Conservation (phyloP, 2,797 vertebrate genomes). For the Propithecus deckenii region DNA sequence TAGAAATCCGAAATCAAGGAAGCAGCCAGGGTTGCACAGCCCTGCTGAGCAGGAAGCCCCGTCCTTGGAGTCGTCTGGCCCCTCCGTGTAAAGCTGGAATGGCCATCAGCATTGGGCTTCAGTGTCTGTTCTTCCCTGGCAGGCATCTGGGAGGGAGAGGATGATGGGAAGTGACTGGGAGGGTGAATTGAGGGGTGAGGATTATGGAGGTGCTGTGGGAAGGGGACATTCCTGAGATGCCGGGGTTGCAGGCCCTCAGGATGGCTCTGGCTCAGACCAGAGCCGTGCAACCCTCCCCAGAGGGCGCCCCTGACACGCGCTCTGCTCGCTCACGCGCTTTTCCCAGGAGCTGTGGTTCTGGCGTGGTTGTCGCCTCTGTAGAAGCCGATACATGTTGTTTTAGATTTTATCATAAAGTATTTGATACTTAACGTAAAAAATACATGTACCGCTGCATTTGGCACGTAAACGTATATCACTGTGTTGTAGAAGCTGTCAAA, state of each 20-base stretch:
- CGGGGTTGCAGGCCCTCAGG: too few species aligned
- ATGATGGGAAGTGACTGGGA: too few species aligned
- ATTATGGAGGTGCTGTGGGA: background rate
- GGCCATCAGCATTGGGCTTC: background rate
- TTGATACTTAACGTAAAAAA: background rate
- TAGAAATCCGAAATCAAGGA: background rate
- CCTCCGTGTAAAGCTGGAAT: background rate
- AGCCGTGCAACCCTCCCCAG: accelerated
- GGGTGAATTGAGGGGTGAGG: accelerated
- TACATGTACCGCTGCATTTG: background rate
- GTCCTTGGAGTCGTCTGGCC: too few species aligned
- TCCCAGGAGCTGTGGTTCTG: background rate
- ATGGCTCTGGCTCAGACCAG: background rate
- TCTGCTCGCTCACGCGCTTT: background rate
- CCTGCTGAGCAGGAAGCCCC: background rate
- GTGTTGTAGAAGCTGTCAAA: background rate
- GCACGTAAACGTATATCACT: background rate
- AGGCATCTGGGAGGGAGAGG: background rate
- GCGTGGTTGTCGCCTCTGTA: background rate
- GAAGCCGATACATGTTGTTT: background rate
- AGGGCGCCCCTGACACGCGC: accelerated
- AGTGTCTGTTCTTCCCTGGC: background rate
- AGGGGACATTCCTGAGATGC: background rate
- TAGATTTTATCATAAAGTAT: background rate
- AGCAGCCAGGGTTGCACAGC: background rate